phyloP scores from a whole-genome alignment of 2,888 invertebrate genomes.

The Tipula helvola region DNA sequence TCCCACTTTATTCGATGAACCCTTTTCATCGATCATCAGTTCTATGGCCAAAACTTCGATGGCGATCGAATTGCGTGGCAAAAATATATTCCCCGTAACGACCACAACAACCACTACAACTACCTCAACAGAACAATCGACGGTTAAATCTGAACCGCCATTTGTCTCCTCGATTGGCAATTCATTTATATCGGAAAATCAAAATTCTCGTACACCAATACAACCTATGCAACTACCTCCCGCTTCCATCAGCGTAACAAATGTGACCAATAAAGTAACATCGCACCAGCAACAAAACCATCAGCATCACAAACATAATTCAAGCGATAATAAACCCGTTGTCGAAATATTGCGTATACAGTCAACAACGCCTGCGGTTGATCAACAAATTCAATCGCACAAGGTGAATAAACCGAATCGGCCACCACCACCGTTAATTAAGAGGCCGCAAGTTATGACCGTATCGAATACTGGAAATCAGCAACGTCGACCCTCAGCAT shows the following conservation, averaged over 20 bases:
- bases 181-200: constrained; percentile 22
- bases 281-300: background rate
- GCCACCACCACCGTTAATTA: constrained; percentile 40
- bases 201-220: constrained; percentile 17
- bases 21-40: background rate
- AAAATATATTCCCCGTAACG: background rate
- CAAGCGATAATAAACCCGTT: constrained; percentile 18
- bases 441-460: constrained; percentile 16
- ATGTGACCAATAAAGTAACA: constrained; percentile 22
- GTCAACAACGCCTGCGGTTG: constrained; percentile 19
- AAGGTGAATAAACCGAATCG: constrained; percentile 25
- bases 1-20: background rate
- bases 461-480: constrained; percentile 13
- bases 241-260: constrained; percentile 29
- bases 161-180: constrained; percentile 23
- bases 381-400: constrained; percentile 18
- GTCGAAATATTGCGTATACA: constrained; percentile 29
- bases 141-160: constrained; percentile 17
- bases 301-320: background rate
- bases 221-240: constrained; percentile 24
- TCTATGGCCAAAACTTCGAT: background rate
- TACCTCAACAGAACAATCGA: constrained; percentile 7
- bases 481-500: constrained; percentile 27
- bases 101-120: background rate
- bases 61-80: background rate